phyloP scores from a whole-genome alignment of 2,888 invertebrate species.

The Loripinus fragilis region DNA sequence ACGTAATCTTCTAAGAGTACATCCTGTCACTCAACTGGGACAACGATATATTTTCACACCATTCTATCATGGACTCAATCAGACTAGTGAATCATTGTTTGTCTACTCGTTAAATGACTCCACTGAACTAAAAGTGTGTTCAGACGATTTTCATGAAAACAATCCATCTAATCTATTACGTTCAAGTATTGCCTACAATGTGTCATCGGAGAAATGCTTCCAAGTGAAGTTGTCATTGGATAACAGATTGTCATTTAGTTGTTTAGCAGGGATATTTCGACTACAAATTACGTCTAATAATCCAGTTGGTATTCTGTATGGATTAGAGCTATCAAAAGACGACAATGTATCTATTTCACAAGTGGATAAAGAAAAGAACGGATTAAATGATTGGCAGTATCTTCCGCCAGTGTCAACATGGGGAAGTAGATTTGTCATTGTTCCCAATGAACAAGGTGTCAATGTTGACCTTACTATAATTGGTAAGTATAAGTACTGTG shows the following conservation, averaged over 20 bases:
- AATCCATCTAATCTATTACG: neutral
- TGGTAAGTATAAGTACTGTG: slow-evolving; percentile 16
- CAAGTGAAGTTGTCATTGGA: neutral
- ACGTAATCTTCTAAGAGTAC: neutral
- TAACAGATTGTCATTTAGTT: neutral
- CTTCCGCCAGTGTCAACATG: neutral
- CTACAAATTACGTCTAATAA: slow-evolving; percentile 29
- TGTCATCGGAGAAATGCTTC: neutral
- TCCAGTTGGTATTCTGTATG: slow-evolving; percentile 27
- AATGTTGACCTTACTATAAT: slow-evolving; percentile 18
- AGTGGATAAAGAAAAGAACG: neutral
- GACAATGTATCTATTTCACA: slow-evolving; percentile 11
- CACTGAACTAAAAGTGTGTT: neutral
- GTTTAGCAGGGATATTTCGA: neutral
- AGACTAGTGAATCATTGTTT: slow-evolving; percentile 2
- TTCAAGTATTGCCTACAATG: neutral
- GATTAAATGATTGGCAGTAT: slow-evolving; percentile 13
- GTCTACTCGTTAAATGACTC: neutral
- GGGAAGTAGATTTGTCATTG: slow-evolving; percentile 23
- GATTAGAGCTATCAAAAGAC: neutral
- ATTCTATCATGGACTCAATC: neutral
- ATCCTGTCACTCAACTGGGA: neutral
- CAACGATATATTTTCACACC: neutral
- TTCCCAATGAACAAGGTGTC: neutral
- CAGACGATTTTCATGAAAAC: neutral